Conservation (phyloP, 2,113 vertebrate species). For the Mustela lutreola region DNA sequence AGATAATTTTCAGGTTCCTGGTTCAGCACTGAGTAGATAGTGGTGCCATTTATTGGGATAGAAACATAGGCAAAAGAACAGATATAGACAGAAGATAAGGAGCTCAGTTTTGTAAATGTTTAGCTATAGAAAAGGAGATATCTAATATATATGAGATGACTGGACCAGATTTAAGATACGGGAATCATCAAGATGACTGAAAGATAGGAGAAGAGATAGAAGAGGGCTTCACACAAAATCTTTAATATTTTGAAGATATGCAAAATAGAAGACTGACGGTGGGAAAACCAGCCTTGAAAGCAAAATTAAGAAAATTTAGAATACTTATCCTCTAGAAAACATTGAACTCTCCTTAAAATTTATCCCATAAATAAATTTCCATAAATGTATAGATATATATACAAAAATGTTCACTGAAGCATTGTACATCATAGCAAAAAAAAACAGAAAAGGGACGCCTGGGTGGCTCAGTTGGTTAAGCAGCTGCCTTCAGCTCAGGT, state of each 20-base stretch:
- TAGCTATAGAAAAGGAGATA: neutral
- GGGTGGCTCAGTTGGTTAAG: no score
- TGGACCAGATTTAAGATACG: neutral
- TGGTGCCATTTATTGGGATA: neutral
- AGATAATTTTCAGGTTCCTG: neutral
- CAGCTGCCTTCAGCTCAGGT: no score
- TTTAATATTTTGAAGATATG: neutral
- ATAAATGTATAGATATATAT: neutral
- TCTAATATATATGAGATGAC: neutral
- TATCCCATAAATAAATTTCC: neutral
- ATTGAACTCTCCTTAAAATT: neutral
- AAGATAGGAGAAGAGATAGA: neutral
- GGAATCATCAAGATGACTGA: neutral
- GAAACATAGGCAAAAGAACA: neutral
- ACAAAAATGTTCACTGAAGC: slow-evolving; percentile 15
- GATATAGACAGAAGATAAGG: neutral
- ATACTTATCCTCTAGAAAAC: neutral
- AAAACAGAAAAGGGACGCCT: neutral
- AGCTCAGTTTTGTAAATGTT: neutral
- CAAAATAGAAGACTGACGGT: neutral
- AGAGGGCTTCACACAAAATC: neutral
- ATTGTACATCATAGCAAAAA: neutral
- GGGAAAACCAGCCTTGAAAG: slow-evolving; percentile 32
- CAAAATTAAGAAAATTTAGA: slow-evolving; percentile 36
- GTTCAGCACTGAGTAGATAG: neutral